Evolutionary conservation across 2,888 invertebrate species (phyloP), one percentile per base, ranked within the genome.

Genomic region (Tetranychus piercei): DNA sequence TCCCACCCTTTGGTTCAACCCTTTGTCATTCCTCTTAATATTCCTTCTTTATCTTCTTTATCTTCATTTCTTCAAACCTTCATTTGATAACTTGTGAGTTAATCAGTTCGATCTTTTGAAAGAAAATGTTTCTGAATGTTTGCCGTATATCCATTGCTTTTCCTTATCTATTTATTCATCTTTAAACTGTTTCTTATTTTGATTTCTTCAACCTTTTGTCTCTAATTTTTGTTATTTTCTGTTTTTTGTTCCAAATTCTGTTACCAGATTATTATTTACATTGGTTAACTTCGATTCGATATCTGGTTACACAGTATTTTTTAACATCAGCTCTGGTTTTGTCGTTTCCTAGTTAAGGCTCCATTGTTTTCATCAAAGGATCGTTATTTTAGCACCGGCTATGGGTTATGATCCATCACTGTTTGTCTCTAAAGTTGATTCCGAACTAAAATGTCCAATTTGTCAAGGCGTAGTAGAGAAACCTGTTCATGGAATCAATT

Each of bases 381-480:
- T 34, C 34, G 5, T 34, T 34, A 34, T 55, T 55, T 15, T 55
- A 15, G 2, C 55, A 7, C 11, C 22, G 18, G 43, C 44, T 7
- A 72, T 72, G 72, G 72, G 72, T 15, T 72, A 43, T 34, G 72
- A 72, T 44, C 44, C 44, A 34, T 20, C 20, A n/a, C 43, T 44
- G 5, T 72, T 72, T 34, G 43, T 72, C 11, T 72, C 72, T 44
- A 43, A n/a, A 11, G 43, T 72, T n/a, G 72, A 72, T 20, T n/a
- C 20, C 11, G 72, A 72, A 20, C 43, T 72, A n/a, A 43, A 72
- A 18, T 72, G 72, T 72, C 72, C 72, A 43, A 44, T 72, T 1
- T 72, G 72, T 11, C 45, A 44, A 18, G 44, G 34, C 5, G 45
- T 44, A 20, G 22, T 72, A 34, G 69, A 72, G 44, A 45, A 72